These are phyloP conservation scores for Drosophila ochracea DNA, from an alignment of 2,888 invertebrate species.

Conservation along the genomic window DNA sequence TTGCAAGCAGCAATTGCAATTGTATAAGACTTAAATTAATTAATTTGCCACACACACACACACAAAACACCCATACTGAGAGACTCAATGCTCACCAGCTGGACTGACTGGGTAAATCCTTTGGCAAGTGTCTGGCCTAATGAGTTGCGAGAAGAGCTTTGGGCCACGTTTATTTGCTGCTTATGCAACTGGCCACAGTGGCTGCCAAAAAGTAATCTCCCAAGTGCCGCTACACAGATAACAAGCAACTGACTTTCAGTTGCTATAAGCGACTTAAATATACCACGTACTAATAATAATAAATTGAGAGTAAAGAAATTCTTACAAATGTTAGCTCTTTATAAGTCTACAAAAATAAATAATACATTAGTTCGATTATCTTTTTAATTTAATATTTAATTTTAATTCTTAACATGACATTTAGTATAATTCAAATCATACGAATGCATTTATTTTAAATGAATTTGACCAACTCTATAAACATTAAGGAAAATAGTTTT, in stretches of 20 bases:
- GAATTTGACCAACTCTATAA: neutral
- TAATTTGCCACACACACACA: constrained; percentile 62
- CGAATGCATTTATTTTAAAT: neutral
- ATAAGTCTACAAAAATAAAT: neutral
- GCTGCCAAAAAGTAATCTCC: constrained; percentile 59
- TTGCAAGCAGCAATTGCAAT: constrained; percentile 65
- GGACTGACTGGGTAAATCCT: constrained; percentile 51
- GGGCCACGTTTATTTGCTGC: constrained; percentile 37
- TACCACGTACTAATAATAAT: neutral
- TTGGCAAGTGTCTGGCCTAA: constrained; percentile 78
- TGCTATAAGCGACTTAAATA: constrained; percentile 3
- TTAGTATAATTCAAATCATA: neutral
- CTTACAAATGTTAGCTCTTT: neutral
- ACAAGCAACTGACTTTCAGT: neutral
- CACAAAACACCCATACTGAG: constrained; percentile 7
- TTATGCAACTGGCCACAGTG: constrained; percentile 53
- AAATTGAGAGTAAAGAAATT: neutral
- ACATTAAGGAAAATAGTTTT: neutral
- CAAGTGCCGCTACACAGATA: constrained; percentile 34
- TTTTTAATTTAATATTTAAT: neutral
- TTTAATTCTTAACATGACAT: too few relatives aligned
- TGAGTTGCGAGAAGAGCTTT: constrained; percentile 55
- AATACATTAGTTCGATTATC: neutral
- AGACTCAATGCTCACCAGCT: constrained; percentile 1
- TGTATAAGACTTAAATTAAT: constrained; percentile 80